phyloP scores from a whole-genome alignment of 2,888 invertebrate genomes.

The Harpagoxenus sublaevis region DNA sequence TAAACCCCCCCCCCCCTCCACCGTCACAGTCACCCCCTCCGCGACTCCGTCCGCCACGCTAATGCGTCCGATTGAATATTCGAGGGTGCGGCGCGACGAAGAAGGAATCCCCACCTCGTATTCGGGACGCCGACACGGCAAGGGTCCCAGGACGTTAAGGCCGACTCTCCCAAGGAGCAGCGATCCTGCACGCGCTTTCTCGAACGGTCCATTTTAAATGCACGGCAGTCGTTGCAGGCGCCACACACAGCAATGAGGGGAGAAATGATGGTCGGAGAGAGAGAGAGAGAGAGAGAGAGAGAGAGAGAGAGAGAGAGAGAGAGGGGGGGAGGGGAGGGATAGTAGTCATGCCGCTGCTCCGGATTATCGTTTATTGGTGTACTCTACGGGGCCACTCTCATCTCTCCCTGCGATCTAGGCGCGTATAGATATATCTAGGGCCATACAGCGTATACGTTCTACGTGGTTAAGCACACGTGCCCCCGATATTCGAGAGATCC shows the following conservation, averaged over 20 bases:
- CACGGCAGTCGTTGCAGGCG: slow-evolving; percentile 61
- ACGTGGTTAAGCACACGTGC: slow-evolving; percentile 78
- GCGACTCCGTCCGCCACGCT: slow-evolving; percentile 62
- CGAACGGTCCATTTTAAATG: slow-evolving; percentile 75
- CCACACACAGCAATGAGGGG: slow-evolving; percentile 25
- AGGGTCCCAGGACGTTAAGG: slow-evolving; percentile 75
- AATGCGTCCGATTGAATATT: slow-evolving; percentile 83
- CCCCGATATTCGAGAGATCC: slow-evolving; percentile 68
- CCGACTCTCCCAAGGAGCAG: slow-evolving; percentile 63
- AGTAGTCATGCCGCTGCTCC: slow-evolving; percentile 65
- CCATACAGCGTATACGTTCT: slow-evolving; percentile 68
- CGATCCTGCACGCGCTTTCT: slow-evolving; percentile 56
- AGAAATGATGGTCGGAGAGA: not conserved
- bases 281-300: slow-evolving; percentile 48
- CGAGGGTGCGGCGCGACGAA: slow-evolving; percentile 68
- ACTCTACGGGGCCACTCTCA: slow-evolving; percentile 59
- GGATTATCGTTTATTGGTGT: slow-evolving; percentile 77
- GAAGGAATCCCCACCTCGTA: slow-evolving; percentile 23
- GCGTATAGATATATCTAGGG: slow-evolving; percentile 45
- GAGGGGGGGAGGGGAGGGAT: slow-evolving; percentile 54
- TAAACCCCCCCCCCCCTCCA: slow-evolving; percentile 35
- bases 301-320: slow-evolving; percentile 18
- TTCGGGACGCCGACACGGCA: slow-evolving; percentile 73
- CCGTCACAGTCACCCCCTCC: not conserved
- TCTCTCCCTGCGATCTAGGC: slow-evolving; percentile 51